Conservation (phyloP, 1,140 invertebrate species). For the Mactra quadrangularis region DNA sequence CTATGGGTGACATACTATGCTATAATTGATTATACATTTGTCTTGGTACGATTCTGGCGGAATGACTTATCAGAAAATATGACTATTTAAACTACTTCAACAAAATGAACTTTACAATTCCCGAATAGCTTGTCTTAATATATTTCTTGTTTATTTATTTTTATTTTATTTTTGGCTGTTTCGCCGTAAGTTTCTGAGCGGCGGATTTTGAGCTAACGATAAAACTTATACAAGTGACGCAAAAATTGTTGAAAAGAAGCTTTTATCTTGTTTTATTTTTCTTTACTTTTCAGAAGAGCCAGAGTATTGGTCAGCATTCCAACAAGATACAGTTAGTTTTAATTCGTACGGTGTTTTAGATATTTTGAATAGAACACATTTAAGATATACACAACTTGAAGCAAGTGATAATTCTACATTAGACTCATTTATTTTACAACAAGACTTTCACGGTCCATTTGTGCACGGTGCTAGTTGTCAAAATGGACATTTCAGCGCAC, state of each 20-base stretch:
- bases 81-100: too few relatives aligned
- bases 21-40: too few relatives aligned
- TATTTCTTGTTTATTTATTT: neutral
- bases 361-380: slow-evolving; percentile 92
- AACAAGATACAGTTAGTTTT: slow-evolving; percentile 87
- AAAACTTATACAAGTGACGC: neutral
- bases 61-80: too few relatives aligned
- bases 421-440: slow-evolving; percentile 66
- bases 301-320: slow-evolving; percentile 90
- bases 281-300: slow-evolving; percentile 45
- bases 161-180: neutral
- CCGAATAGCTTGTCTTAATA: neutral
- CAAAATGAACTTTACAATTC: too few relatives aligned
- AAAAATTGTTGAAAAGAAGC: neutral
- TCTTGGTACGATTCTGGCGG: too few relatives aligned
- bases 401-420: slow-evolving; percentile 78
- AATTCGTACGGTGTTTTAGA: slow-evolving; percentile 95
- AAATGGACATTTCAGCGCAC: neutral
- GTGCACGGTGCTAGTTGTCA: neutral
- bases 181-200: neutral
- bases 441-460: slow-evolving; percentile 67
- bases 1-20: too few relatives aligned
- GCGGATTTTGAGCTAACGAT: neutral
- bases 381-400: slow-evolving; percentile 95
- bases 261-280: slow-evolving; percentile 73